Base-by-base conservation (phyloP, 2,797 vertebrate genomes). In the Hippocampus kuda region DNA sequence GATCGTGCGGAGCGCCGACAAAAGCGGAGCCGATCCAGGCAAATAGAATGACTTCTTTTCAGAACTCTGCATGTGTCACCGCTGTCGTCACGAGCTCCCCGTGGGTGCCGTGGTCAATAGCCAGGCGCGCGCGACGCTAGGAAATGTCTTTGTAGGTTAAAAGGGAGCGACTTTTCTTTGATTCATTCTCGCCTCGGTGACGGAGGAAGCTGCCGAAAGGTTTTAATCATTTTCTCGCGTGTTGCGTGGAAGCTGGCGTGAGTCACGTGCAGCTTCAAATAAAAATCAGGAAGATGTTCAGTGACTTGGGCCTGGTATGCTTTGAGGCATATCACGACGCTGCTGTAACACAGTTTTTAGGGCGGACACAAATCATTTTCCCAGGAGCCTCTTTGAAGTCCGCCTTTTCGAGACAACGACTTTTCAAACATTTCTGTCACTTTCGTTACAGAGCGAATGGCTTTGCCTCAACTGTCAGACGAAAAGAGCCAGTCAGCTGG, bases 381-480 rank as follows among this genome's bases (percentile, higher is more conserved):
- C 22, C 11, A 5, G 61, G 61, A 24, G 8, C 8, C 61, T 41
- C 20, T 63, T 63, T 63, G 9, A 63, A n/a, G 20, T 42, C n/a
- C 20, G 11, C 1, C 34, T 42, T 42, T 22, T 63, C 6, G 34
- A 38, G 34, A 7, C 8, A 38, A 38, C 7, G 34, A 38, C 34
- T 38, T 38, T 38, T 48, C 57, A 62, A 22, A 65, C n/a, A 34
- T 54, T 41, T 62, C 30, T 68, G 57, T 68, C 77, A 18, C 16
- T 73, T 6, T 77, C 81, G 49, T 91, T 91, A 54, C 91, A 99
- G 97, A 94, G 94, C 85, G 96, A 99, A 91, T 99, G 97, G 97
- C 92, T 99, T 69, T 99, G 97, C 82, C 91, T 99, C 88, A 97
- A 92, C 86, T 99, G 97, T 81, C 97, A 99, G 88, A 98, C 95